These are phyloP conservation scores for Pterophyllum scalare DNA, from an alignment of 2,113 vertebrate species.

Conservation along the genomic window DNA sequence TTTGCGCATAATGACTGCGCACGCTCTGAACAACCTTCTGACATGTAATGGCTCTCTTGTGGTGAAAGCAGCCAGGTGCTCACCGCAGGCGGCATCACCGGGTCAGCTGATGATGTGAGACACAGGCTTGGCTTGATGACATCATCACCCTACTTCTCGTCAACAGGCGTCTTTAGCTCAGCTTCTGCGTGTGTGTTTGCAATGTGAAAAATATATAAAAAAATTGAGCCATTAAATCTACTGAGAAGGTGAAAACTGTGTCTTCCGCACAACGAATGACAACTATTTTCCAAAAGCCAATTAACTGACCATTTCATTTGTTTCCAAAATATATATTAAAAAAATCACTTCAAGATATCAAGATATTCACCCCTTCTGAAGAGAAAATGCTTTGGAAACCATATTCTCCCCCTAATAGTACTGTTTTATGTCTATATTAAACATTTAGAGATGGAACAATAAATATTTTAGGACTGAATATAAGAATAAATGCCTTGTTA, in stretches of 20 bases:
- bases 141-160: slow-evolving; percentile 52
- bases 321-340: not conserved
- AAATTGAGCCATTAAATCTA: slow-evolving; percentile 33
- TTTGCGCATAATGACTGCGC: slow-evolving; percentile 46
- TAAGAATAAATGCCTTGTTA: slow-evolving; percentile 41
- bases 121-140: slow-evolving; percentile 63
- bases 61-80: slow-evolving; percentile 76
- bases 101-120: slow-evolving; percentile 58
- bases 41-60: slow-evolving; percentile 67
- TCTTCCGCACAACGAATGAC: slow-evolving; percentile 28
- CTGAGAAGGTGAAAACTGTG: slow-evolving; percentile 19
- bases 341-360: slow-evolving; percentile 8
- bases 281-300: slow-evolving; percentile 30
- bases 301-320: slow-evolving; percentile 31
- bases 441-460: slow-evolving; percentile 12
- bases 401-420: slow-evolving; percentile 2
- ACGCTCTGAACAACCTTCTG: slow-evolving; percentile 53
- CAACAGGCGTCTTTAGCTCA: not conserved
- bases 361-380: slow-evolving; percentile 17
- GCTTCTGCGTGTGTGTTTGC: not conserved
- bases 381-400: slow-evolving; percentile 22
- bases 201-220: not conserved
- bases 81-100: slow-evolving; percentile 62
- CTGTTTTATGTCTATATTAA: slow-evolving; percentile 34
- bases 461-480: slow-evolving; percentile 33